Evolutionary conservation across 2,888 invertebrate species (phyloP).

Genomic region (Pachycephus smyrnensis): DNA sequence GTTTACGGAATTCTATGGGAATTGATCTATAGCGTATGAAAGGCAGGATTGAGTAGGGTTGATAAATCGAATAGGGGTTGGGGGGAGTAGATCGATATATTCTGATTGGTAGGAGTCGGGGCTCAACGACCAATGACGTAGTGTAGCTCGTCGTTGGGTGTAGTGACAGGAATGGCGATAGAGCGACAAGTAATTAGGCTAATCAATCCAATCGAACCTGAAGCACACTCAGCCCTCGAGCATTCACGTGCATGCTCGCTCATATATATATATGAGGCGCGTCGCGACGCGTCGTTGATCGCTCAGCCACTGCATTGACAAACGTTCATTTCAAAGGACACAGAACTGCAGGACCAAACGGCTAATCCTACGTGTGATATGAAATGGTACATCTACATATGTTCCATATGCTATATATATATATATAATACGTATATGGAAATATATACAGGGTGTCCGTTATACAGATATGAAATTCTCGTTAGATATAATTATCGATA

Average conservation of each 20-base stretch:
- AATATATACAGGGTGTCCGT: too few relatives aligned
- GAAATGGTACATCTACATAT: too few relatives aligned
- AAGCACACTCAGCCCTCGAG: background rate
- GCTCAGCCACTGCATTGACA: background rate
- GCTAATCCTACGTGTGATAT: background rate
- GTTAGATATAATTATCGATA: too few relatives aligned
- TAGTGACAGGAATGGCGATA: slow-evolving; percentile 32
- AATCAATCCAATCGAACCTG: slow-evolving; percentile 41
- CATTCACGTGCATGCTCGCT: background rate
- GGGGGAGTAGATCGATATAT: too few relatives aligned
- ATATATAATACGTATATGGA: too few relatives aligned
- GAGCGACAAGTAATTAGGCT: slow-evolving; percentile 42
- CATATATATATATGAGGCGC: background rate
- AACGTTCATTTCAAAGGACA: background rate
- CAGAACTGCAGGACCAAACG: background rate
- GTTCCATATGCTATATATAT: too few relatives aligned
- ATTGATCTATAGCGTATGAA: background rate
- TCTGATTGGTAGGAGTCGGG: too few relatives aligned
- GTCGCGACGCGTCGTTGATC: background rate
- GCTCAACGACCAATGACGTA: too few relatives aligned
- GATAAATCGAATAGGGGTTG: background rate
- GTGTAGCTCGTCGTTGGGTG: background rate
- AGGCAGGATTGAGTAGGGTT: background rate
- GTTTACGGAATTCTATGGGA: slow-evolving; percentile 11
- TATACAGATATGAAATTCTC: too few relatives aligned